Percentiles rank a stretch among this genome's conserved stretches.
Evolutionary conservation across 2,888 invertebrate genomes (phyloP).

Genomic region (Eristalis arbustorum): DNA sequence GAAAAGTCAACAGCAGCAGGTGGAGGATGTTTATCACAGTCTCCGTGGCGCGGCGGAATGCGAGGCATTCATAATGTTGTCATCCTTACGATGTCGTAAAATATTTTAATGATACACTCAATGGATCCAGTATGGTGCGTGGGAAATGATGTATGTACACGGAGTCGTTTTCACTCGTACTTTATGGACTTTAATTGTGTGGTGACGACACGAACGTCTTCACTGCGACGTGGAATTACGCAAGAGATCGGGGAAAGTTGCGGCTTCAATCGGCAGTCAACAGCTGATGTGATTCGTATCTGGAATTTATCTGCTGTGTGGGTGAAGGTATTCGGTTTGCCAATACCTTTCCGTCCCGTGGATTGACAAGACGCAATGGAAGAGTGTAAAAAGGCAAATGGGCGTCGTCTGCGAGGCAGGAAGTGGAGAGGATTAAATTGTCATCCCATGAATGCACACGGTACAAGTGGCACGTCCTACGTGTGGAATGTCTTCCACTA

Average conservation of each 20-base stretch:
- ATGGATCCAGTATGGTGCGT: neutral
- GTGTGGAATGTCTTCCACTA: neutral
- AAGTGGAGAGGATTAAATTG: too few species aligned
- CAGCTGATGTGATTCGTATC: neutral
- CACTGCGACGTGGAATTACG: neutral
- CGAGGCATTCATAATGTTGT: constrained; percentile 19
- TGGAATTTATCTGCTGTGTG: too few species aligned
- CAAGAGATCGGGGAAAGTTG: neutral
- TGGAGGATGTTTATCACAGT: constrained; percentile 42
- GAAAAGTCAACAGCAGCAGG: constrained; percentile 33
- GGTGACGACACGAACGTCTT: neutral
- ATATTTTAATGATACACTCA: constrained; percentile 1
- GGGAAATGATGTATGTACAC: neutral
- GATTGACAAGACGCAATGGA: too few species aligned
- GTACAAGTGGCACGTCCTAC: neutral
- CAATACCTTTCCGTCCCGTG: too few species aligned
- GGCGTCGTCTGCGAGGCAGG: too few species aligned
- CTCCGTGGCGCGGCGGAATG: neutral
- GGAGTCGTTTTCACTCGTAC: neutral
- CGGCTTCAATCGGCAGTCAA: neutral
- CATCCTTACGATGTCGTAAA: constrained; percentile 22
- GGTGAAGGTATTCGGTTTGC: too few species aligned
- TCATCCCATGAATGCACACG: neutral
- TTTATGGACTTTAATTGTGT: neutral
- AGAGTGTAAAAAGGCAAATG: too few species aligned